phyloP scores from a whole-genome alignment of 2,113 vertebrate species.

The Cochlearius cochlearius region DNA sequence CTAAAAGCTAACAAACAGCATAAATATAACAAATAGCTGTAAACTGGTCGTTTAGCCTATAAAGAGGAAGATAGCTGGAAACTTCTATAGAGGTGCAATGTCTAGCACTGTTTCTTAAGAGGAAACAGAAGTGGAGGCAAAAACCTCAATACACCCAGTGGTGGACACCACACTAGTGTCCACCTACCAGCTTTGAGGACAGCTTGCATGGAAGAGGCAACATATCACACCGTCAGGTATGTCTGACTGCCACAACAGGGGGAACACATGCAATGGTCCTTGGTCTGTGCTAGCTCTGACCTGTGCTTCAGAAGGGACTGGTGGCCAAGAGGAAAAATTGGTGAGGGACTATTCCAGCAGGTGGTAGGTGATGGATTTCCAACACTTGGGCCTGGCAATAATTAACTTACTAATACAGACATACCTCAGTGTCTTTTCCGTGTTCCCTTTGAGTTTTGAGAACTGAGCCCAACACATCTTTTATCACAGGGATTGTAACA shows the following conservation, averaged over 20 bases:
- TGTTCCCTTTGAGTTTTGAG: background rate
- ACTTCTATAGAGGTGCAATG: background rate
- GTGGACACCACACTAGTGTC: too few relatives aligned
- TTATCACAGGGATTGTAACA: background rate
- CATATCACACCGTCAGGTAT: background rate
- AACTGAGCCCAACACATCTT: fast-evolving
- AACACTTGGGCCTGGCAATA: background rate
- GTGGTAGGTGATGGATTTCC: background rate
- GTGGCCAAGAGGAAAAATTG: background rate
- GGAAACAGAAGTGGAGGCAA: background rate
- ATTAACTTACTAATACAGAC: background rate
- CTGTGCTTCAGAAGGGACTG: background rate
- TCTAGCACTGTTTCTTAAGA: background rate
- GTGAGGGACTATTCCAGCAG: background rate
- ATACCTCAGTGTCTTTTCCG: background rate
- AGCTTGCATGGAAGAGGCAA: background rate
- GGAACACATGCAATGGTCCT: background rate
- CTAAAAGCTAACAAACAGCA: background rate
- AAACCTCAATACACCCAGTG: background rate
- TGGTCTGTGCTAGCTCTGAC: background rate
- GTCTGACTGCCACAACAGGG: background rate
- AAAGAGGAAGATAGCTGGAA: background rate
- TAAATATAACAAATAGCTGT: background rate
- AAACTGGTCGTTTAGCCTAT: background rate
- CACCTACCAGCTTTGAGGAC: background rate